Evolutionary conservation across 2,113 vertebrate genomes (phyloP).

Genomic region (Opisthocomus hoazin): DNA sequence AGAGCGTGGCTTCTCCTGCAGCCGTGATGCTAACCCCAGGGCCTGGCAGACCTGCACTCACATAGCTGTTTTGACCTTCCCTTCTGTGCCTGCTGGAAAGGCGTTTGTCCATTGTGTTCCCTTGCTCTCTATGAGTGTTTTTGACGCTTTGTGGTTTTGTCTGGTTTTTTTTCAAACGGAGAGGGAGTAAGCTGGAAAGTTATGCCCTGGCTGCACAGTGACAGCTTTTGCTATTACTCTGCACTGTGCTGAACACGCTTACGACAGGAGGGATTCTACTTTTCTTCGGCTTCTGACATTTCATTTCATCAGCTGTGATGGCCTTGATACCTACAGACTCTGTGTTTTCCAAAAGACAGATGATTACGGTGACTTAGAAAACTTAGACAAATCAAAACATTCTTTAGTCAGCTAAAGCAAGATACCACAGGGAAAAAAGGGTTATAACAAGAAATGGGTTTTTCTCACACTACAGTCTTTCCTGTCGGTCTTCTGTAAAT

Average conservation of each 20-base stretch:
- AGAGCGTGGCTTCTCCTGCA: neutral
- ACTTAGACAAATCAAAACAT: neutral
- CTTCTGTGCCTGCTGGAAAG: neutral
- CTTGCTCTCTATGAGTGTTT: neutral
- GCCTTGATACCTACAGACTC: neutral
- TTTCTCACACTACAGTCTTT: neutral
- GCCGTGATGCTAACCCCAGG: neutral
- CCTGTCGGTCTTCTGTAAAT: neutral
- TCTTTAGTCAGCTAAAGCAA: neutral
- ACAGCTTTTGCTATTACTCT: neutral
- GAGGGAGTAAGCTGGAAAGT: neutral
- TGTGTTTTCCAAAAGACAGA: neutral
- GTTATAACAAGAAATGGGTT: neutral
- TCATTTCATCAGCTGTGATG: neutral
- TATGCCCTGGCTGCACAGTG: neutral
- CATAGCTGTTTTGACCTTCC: neutral
- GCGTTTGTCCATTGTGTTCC: neutral
- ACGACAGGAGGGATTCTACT: rapidly evolving
- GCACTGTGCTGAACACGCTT: neutral
- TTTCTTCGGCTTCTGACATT: neutral
- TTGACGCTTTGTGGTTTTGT: neutral
- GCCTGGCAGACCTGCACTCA: neutral
- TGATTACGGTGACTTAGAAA: neutral
- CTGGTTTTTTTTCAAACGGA: neutral
- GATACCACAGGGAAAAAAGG: neutral